Evolutionary conservation across 1,140 invertebrate genomes (phyloP), one percentile per base, ranked within the genome.

Genomic region (Epicauta chinensis): DNA sequence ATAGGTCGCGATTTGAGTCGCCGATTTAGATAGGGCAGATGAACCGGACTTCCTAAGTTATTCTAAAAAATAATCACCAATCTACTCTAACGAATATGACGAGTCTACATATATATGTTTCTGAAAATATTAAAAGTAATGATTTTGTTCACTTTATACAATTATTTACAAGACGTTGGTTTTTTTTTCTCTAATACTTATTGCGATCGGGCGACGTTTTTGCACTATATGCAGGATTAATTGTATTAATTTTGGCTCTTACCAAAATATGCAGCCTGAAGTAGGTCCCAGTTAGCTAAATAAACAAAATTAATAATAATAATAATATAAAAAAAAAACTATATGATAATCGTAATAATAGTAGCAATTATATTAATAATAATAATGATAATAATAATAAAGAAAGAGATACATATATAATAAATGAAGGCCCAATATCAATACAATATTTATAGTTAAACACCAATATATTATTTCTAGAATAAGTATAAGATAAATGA

Each of bases 141-240:
- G 4, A 7, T 23, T 23, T 3, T 23, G n/a, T n/a, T n/a, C n/a
- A n/a, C n/a, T n/a, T 23, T 23, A 41, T 34, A 34, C 32, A 34
- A 11, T 34, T 34, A 34, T 12, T 34, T 34, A n/a, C 32, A 13
- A 42, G 30, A n/a, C 17, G 38, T 31, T 47, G 51, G 40, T 49
- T n/a, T n/a, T n/a, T n/a, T n/a, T n/a, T 23, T 23, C 23, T 3
- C 42, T 62, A 58, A 64, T 60, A 64, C 58, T 61, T 63, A 61
- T 61, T 60, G 62, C 58, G 53, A 64, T 54, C 44, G 51, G 55
- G 57, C 51, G 53, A 62, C 48, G 34, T 49, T 39, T 13, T 42
- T 54, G 42, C 16, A 44, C 39, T 42, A 17, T 51, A n/a, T n/a
- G n/a, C n/a, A n/a, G n/a, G n/a, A n/a, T n/a, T n/a, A n/a, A n/a